A percentile compares a stretch with the other conserved stretches of the same genome.
Conservation (phyloP, 2,888 invertebrate species). For the Tryphoninae sp. region DNA sequence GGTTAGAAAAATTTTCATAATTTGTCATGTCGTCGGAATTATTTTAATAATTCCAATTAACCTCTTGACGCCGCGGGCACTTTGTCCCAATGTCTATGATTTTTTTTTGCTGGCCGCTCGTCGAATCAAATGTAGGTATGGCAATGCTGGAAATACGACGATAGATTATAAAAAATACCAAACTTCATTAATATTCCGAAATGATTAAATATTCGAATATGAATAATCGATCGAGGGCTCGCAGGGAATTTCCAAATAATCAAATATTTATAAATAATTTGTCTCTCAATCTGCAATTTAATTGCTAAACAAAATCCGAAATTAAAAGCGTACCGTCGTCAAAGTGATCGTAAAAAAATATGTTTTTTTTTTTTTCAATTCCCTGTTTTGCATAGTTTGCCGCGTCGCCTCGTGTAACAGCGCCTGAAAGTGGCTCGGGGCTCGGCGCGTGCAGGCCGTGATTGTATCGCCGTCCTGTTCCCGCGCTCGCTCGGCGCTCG, state of each 20-base stretch:
- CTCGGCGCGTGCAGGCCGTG: slow-evolving; percentile 81
- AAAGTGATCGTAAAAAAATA: slow-evolving; percentile 2
- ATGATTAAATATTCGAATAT: background rate
- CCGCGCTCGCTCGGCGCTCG: slow-evolving; percentile 10
- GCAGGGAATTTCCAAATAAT: background rate
- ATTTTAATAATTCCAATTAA: slow-evolving; percentile 16
- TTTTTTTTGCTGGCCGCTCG: background rate
- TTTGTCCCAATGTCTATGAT: background rate
- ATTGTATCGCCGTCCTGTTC: slow-evolving; percentile 77
- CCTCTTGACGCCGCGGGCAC: background rate
- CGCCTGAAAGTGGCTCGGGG: slow-evolving; percentile 77
- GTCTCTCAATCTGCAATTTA: too few species aligned
- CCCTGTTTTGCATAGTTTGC: slow-evolving; percentile 9
- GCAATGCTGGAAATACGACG: background rate
- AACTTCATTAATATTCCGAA: background rate
- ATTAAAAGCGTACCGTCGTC: too few species aligned
- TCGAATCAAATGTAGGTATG: background rate
- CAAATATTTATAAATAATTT: background rate
- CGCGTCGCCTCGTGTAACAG: slow-evolving; percentile 75
- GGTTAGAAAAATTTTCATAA: background rate
- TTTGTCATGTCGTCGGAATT: slow-evolving; percentile 7
- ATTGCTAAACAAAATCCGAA: too few species aligned
- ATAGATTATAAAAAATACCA: background rate
- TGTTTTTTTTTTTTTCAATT: slow-evolving; percentile 2
- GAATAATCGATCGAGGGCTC: background rate